phyloP scores from a whole-genome alignment of 23 tunicate species.

The Diplosoma virens region DNA sequence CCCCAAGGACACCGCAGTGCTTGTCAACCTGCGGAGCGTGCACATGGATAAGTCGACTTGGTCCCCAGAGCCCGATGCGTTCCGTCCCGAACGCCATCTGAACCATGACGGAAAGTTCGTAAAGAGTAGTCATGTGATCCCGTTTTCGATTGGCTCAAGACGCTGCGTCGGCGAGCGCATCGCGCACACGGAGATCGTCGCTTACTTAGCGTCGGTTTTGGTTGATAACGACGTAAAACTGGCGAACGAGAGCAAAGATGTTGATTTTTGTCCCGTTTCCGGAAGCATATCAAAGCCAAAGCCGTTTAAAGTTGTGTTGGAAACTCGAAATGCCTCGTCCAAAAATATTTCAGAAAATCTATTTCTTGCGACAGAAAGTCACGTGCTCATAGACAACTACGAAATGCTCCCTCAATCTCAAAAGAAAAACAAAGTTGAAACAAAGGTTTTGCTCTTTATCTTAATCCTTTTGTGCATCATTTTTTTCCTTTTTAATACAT shows the following conservation, averaged over 20 bases:
- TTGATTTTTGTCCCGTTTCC: neutral
- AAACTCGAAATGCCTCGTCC: too few relatives aligned
- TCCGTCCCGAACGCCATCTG: slow-evolving; percentile 82
- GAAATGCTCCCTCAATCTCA: too few relatives aligned
- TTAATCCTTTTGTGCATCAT: too few relatives aligned
- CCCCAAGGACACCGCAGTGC: slow-evolving; percentile 42
- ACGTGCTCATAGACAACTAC: too few relatives aligned
- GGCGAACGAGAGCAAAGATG: slow-evolving; percentile 1
- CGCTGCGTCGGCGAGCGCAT: slow-evolving; percentile 59
- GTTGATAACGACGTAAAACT: slow-evolving; percentile 18
- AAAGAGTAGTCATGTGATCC: slow-evolving; percentile 55
- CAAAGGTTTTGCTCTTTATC: too few relatives aligned
- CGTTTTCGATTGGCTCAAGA: slow-evolving; percentile 58
- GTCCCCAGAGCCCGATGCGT: slow-evolving; percentile 68
- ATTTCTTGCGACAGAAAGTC: too few relatives aligned
- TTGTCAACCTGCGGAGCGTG: slow-evolving; percentile 78
- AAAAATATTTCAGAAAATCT: too few relatives aligned
- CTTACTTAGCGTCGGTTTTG: slow-evolving; percentile 30
- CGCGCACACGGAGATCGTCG: slow-evolving; percentile 40
- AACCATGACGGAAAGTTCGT: slow-evolving; percentile 50
- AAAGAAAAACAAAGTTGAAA: too few relatives aligned
- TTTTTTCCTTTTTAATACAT: too few relatives aligned
- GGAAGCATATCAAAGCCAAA: neutral
- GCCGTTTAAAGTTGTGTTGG: slow-evolving; percentile 13
- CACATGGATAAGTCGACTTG: slow-evolving; percentile 61